Evolutionary conservation across 2,888 invertebrate genomes (phyloP).

Genomic region (Hydrotaea diabolus): DNA sequence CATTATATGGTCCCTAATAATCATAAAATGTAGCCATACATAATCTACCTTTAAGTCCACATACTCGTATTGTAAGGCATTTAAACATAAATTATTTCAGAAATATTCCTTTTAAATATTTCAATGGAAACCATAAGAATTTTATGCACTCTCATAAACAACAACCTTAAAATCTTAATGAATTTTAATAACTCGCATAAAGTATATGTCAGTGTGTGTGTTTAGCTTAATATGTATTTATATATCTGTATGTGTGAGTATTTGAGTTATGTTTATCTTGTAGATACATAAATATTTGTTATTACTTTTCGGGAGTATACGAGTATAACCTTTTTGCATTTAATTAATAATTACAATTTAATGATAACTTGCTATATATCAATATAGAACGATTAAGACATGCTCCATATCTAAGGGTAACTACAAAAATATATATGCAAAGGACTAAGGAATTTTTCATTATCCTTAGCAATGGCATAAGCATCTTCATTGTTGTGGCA

Average conservation of each 20-base stretch:
- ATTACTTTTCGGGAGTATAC: constrained; percentile 1
- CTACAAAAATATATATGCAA: background rate
- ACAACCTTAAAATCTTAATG: constrained; percentile 5
- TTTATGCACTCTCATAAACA: background rate
- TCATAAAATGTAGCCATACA: background rate
- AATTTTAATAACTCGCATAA: background rate
- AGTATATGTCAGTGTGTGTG: no score
- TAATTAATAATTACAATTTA: constrained; percentile 46
- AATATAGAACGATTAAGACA: background rate
- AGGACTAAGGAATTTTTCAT: background rate
- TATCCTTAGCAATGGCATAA: background rate
- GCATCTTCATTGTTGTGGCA: background rate
- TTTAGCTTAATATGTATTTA: background rate
- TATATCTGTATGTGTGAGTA: no score
- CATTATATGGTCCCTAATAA: background rate
- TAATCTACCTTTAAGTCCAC: background rate
- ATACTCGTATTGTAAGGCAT: constrained; percentile 1
- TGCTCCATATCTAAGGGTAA: background rate
- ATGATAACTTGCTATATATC: constrained; percentile 10
- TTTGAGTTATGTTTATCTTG: no score
- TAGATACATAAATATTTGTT: constrained; percentile 6
- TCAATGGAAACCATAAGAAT: constrained; percentile 15
- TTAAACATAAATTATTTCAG: background rate
- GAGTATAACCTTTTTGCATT: constrained; percentile 35
- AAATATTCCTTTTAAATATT: background rate